Base-by-base conservation (phyloP, 2,113 vertebrate species). In the Aleadryas rufinucha region DNA sequence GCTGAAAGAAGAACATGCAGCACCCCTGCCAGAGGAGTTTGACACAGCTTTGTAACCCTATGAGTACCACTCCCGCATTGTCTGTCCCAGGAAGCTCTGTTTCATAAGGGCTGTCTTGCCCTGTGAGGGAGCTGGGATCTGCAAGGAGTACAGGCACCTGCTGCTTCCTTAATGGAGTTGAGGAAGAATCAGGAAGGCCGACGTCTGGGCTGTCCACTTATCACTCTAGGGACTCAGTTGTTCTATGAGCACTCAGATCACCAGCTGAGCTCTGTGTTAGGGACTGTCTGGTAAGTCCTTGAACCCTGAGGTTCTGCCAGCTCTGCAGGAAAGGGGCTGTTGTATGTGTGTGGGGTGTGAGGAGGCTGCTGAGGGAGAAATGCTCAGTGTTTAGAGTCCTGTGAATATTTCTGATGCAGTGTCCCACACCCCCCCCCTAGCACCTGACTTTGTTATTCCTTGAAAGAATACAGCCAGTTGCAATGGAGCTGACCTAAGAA, bases 41-140 rank as follows among this genome's bases (percentile, higher is more conserved):
- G 99, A 99, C 93, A 99, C 99, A 3, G 99, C 99, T 42, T 98
- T 99, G 93, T 99, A 98, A 97, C 72, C 42, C 68, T 84, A 26
- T 3, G 17, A 68, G 35, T 45, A 81, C 47, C 49, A 41, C 41
- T 80, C 44, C 50, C 71, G 28, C 37, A 4, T 8, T 35, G 45
- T 89, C 47, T 50, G 14, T 77, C 52, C 70, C 88, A 66, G 60
- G 44, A 92, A 81, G 82, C 71, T 75, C 49, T 88, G 89, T 75
- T 21, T 59, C 41, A 2, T 60, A 61, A 68, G 95, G 90, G 78
- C 78, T 72, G 20, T 76, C 57, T 61, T 79, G 71, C 80, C 87
- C 80, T 93, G 49, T 56, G 56, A 61, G 42, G 63, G 37, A 77
- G 33, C 82, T 66, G 86, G 85, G 89, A 84, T 87, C 89, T 92